Evolutionary conservation across 2,113 vertebrate genomes (phyloP), one percentile per base, ranked within the genome.

Genomic region (Galbula dea): DNA sequence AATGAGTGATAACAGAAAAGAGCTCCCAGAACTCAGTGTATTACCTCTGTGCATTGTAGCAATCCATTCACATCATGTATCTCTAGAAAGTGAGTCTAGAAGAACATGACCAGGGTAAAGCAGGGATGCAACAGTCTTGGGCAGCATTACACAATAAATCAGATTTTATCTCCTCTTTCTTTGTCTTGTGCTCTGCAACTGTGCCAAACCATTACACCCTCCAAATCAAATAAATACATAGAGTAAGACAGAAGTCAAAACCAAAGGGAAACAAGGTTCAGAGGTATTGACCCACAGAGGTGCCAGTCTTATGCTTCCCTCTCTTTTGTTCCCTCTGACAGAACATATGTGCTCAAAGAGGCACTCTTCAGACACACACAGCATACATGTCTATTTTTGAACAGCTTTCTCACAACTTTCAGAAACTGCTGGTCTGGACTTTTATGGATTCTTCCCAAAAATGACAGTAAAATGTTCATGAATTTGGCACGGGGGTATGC

Each of bases 301-400:
- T 52, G 66, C 71, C 20, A 72, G 65, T 68, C 83, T 90, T 74
- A 90, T 54, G 57, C 79, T 91, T 79, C 78, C 83, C 21, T 72
- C n/a, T 32, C 59, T 79, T 85, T 95, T 91, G 66, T 65, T 90
- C 83, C 43, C 73, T 93, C 80, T 89, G 75, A 92, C 59, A 92
- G 62, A 87, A 84, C 79, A n/a, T 51, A 75, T 69, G 61, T 46
- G 71, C 37, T 94, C 62, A 46, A 48, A 92, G 61, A 90, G 46
- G 45, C 43, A 87, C n/a, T 68, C 88, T 95, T 89, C 72, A 72
- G 46, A 92, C 49, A 82, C 26, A 39, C 68, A 37, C 22, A 91
- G 83, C 24, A 69, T 39, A 75, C 12, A 91, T 89, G 88, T 94
- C 85, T 54, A 95, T 89, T 73, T 92, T 95, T 91, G 49, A 93